Conservation (phyloP, 2,888 invertebrate species). For the Oscheius sp. region DNA sequence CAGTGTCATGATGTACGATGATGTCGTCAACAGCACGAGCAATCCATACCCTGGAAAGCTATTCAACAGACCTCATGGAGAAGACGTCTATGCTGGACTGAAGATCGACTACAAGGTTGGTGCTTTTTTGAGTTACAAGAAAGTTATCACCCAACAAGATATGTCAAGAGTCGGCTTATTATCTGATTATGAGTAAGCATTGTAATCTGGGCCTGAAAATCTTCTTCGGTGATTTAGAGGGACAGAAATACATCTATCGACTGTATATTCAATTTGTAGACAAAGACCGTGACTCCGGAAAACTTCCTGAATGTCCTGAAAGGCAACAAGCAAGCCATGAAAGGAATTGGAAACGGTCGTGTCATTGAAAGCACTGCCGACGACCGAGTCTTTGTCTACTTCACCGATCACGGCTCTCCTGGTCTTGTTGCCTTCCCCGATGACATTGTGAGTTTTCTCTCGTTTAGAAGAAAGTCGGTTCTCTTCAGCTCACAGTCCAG, state of each 20-base stretch:
- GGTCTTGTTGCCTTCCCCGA: conserved; percentile 78
- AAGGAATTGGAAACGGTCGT: conserved; percentile 75
- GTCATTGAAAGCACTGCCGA: conserved; percentile 77
- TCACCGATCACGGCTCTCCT: conserved; percentile 79
- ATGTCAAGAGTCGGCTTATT: too few species aligned
- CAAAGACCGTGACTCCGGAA: conserved; percentile 77
- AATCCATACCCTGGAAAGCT: conserved; percentile 78
- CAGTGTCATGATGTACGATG: conserved; percentile 79
- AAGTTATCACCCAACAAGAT: too few species aligned
- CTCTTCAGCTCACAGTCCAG: conserved; percentile 74
- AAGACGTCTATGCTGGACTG: conserved; percentile 78
- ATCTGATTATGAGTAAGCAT: too few species aligned
- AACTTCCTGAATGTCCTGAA: conserved; percentile 78
- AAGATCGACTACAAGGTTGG: conserved; percentile 77
- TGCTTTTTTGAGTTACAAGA: too few species aligned
- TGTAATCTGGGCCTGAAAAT: too few species aligned
- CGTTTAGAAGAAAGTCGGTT: neutral
- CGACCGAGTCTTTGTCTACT: conserved; percentile 79
- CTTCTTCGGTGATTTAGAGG: too few species aligned
- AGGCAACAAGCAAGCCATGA: conserved; percentile 76
- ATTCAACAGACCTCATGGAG: conserved; percentile 78
- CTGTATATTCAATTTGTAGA: conserved; percentile 18
- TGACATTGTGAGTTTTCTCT: conserved; percentile 71
- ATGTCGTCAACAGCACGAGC: conserved; percentile 77
- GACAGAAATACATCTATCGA: neutral